Evolutionary conservation across 2,888 invertebrate species (phyloP), one percentile per base, ranked within the genome.

Genomic region (Thymelicus acteon): DNA sequence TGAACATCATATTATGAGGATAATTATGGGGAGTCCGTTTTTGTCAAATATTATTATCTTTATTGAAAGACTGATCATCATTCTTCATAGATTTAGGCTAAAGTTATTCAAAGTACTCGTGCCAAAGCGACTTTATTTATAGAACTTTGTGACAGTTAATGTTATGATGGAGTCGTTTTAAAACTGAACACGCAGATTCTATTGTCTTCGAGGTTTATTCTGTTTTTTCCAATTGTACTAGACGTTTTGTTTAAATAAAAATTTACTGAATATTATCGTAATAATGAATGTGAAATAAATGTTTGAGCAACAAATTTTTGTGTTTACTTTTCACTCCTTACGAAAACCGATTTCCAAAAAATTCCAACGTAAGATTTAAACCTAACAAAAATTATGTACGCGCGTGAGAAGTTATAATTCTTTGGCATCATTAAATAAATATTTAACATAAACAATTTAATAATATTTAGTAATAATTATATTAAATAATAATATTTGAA

Each of bases 1-100:
- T 31, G 31, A 31, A 31, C 31, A 31, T 31, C 31, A 31, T 31
- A 31, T 2, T 31, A 31, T 31, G 31, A 31, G 4, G 52, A 52
- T 65, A 65, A 60, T 1, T 65, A 49, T 65, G 57, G 13, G 15
- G 64, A 64, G 60, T 70, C 60, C 49, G 37, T 70, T 62, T 65
- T 52, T 72, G 72, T 72, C 73, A 65, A 72, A 73, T 73, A 72
- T 74, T 74, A 71, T 73, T 73, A 75, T 75, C 77, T 80, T 87
- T 85, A 85, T 89, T 89, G 78, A 87, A 91, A 91, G 91, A 91
- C 91, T 91, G 90, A 91, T 85, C 83, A 91, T 85, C 83, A 85
- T 85, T 87, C 73, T 76, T 74, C 72, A 73, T 77, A 77, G 77
- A 68, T 72, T 73, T 77, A 76, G 75, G 76, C 74, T 61, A 69